phyloP scores from a whole-genome alignment of 2,797 vertebrate genomes.

The Sebastes hubbsi region DNA sequence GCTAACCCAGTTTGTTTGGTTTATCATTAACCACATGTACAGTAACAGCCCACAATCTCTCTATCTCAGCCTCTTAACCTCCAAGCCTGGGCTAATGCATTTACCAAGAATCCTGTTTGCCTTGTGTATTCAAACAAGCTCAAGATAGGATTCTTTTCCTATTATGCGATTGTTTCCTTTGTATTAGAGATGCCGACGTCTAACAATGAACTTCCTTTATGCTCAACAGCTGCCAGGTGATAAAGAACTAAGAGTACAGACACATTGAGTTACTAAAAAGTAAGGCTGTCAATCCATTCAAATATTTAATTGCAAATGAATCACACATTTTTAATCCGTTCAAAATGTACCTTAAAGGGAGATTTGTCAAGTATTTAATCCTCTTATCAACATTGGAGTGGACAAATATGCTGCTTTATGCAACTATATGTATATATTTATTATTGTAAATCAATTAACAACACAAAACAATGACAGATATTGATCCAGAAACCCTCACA shows the following conservation, averaged over 20 bases:
- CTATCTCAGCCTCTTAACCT: slow-evolving; percentile 57
- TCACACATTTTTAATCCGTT: no score
- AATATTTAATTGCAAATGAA: no score
- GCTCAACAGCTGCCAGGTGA: slow-evolving; percentile 27
- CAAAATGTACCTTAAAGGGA: no score
- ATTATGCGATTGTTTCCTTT: slow-evolving; percentile 65
- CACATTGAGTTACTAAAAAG: background rate
- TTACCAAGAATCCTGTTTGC: slow-evolving; percentile 57
- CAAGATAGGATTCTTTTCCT: slow-evolving; percentile 39
- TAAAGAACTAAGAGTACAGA: slow-evolving; percentile 32
- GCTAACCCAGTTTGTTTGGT: slow-evolving; percentile 77
- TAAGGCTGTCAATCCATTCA: no score
- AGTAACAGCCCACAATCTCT: slow-evolving; percentile 59
- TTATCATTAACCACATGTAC: slow-evolving; percentile 79
- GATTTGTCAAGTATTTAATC: no score
- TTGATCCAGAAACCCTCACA: no score
- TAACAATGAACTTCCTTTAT: slow-evolving; percentile 65
- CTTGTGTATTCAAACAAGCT: slow-evolving; percentile 59
- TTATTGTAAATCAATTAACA: no score
- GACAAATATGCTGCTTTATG: no score
- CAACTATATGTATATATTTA: no score
- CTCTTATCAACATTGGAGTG: no score
- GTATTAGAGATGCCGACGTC: slow-evolving; percentile 45
- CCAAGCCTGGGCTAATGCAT: slow-evolving; percentile 60
- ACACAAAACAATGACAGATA: no score